Conservation (phyloP, 2,888 invertebrate genomes). For the Epirrita christyi region DNA sequence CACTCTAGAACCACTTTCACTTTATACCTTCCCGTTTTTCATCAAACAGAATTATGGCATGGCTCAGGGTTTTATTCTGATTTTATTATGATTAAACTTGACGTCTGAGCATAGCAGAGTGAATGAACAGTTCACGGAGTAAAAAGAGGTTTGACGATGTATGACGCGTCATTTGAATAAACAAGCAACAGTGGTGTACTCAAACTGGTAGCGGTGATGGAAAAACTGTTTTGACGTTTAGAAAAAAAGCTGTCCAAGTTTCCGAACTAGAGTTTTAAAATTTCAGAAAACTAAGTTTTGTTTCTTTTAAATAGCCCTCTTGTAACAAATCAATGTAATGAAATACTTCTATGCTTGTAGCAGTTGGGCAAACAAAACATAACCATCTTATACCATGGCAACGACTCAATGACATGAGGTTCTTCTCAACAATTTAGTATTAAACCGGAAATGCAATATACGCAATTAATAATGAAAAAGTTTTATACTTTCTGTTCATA, state of each 20-base stretch:
- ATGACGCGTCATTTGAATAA: conserved; percentile 28
- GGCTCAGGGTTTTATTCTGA: conserved; percentile 1
- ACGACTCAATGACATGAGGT: neutral
- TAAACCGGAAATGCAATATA: neutral
- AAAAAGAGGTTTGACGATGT: conserved; percentile 18
- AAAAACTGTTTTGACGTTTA: conserved; percentile 7
- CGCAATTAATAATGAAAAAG: neutral
- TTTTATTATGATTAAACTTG: conserved; percentile 43
- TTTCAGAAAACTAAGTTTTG: too few relatives aligned
- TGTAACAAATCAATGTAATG: too few relatives aligned
- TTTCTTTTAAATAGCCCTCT: too few relatives aligned
- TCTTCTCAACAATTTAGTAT: neutral
- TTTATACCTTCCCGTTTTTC: neutral
- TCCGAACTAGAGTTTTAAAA: too few relatives aligned
- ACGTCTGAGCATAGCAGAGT: conserved; percentile 18
- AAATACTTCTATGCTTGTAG: too few relatives aligned
- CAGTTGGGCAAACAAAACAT: too few relatives aligned
- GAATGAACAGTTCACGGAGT: conserved; percentile 7
- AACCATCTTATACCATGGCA: neutral
- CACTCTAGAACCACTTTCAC: neutral
- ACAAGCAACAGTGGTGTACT: conserved; percentile 14
- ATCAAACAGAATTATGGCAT: neutral
- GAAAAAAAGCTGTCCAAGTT: neutral
- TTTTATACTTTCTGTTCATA: neutral
- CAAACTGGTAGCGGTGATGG: conserved; percentile 3